phyloP scores from a whole-genome alignment of 1,140 invertebrate genomes.

The Conus betulinus region DNA sequence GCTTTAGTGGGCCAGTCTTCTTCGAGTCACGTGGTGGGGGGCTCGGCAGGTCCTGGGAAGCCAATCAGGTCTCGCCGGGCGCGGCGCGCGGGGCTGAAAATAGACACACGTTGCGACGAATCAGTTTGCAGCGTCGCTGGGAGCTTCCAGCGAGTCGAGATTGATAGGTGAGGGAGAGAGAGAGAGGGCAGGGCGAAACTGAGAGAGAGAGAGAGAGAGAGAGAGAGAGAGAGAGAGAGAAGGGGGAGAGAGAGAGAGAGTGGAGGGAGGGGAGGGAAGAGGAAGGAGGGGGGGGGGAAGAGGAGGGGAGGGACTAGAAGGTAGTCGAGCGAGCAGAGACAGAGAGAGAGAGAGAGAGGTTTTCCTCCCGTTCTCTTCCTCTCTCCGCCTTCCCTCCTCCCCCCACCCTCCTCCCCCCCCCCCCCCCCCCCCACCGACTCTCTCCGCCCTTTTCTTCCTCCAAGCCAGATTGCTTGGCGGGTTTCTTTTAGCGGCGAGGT shows the following conservation, averaged over 20 bases:
- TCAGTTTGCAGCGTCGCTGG: not conserved
- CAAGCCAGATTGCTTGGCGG: too few species aligned
- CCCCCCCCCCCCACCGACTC: too few species aligned
- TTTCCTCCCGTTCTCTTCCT: not conserved
- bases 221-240: not conserved
- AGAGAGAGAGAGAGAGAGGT: not conserved
- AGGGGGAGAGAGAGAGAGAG: not conserved
- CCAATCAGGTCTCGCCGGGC: conserved; percentile 18
- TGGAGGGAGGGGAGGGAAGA: not conserved
- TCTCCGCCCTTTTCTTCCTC: too few species aligned
- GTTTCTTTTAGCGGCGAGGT: too few species aligned
- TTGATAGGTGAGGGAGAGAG: conserved; percentile 1
- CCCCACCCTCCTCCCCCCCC: not conserved
- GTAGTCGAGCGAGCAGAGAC: not conserved
- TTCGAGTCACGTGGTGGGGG: not conserved
- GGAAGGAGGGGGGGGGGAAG: not conserved
- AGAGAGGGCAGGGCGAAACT: not conserved
- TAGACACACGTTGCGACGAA: conserved; percentile 35
- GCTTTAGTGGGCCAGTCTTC: too few species aligned
- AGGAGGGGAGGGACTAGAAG: not conserved
- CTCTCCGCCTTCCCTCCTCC: not conserved
- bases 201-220: not conserved
- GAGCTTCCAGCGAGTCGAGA: not conserved
- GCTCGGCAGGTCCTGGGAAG: not conserved
- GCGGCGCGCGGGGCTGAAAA: conserved; percentile 35